Conservation (phyloP, 2,888 invertebrate species). For the Drepanosiphum platanoidis region DNA sequence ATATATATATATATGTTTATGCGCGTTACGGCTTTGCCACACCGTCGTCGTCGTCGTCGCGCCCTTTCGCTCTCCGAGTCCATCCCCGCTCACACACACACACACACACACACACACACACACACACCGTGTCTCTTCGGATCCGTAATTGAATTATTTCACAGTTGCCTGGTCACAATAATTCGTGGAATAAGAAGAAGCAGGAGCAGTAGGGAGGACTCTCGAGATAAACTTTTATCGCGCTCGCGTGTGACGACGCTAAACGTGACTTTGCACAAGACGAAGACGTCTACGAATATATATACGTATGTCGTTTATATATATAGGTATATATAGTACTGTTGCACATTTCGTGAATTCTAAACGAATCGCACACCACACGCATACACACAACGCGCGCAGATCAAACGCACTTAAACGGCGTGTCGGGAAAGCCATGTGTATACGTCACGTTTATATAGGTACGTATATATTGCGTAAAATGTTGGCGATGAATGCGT, state of each 20-base stretch:
- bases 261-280: conserved; percentile 29
- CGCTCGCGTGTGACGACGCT: background rate
- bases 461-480: background rate
- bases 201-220: background rate
- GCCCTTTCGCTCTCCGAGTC: too few species aligned
- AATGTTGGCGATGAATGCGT: background rate
- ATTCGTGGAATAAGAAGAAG: background rate
- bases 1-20: too few species aligned
- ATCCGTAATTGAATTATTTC: conserved; percentile 46
- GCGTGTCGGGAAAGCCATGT: background rate
- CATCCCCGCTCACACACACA: too few species aligned
- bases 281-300: background rate
- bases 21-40: background rate
- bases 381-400: background rate
- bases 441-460: background rate
- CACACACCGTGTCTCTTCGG: background rate
- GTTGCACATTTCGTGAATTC: background rate
- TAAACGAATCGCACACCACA: conserved; percentile 17
- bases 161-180: conserved; percentile 34
- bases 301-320: background rate
- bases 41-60: too few species aligned
- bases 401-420: conserved; percentile 3
- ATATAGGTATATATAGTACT: background rate
- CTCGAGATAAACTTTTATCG: conserved; percentile 34
- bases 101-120: background rate